These are phyloP conservation scores for Ricordea florida DNA, from an alignment of 92 coral and sea anemone species.

Conservation along the genomic window DNA sequence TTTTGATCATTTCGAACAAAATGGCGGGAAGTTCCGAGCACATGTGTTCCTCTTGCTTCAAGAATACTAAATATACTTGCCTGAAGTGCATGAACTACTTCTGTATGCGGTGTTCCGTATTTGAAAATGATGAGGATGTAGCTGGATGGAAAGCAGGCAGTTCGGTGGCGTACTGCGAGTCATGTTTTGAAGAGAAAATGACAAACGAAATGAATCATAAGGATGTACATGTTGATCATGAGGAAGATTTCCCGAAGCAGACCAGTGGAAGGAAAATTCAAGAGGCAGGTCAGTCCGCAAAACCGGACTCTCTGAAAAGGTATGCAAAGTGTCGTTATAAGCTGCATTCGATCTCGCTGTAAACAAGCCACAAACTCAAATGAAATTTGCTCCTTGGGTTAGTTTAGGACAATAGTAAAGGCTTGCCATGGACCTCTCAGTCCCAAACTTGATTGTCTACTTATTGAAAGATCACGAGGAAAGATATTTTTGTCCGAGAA, in stretches of 20 bases:
- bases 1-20: slow-evolving; percentile 40
- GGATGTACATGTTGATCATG: background rate
- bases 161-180: slow-evolving; percentile 50
- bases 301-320: slow-evolving; percentile 19
- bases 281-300: slow-evolving; percentile 25
- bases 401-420: background rate
- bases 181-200: slow-evolving; percentile 49
- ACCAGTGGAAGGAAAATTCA: slow-evolving; percentile 16
- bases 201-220: slow-evolving; percentile 1
- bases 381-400: slow-evolving; percentile 1
- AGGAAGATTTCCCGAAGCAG: slow-evolving; percentile 12
- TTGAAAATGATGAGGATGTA: slow-evolving; percentile 51
- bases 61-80: slow-evolving; percentile 28
- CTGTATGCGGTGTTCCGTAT: slow-evolving; percentile 32
- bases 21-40: slow-evolving; percentile 42
- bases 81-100: slow-evolving; percentile 42
- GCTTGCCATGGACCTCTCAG: slow-evolving; percentile 14
- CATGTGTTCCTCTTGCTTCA: slow-evolving; percentile 35
- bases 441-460: background rate
- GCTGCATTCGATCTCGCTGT: slow-evolving; percentile 3
- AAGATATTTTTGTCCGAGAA: slow-evolving; percentile 27
- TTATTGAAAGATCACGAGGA: too few relatives aligned
- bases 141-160: slow-evolving; percentile 51
- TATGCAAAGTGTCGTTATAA: background rate
- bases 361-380: slow-evolving; percentile 17